Percentiles rank a stretch among this genome's conserved stretches.
These are phyloP conservation scores for Auanema freiburgensis DNA, from an alignment of 2,888 invertebrate species.

Conservation along the genomic window DNA sequence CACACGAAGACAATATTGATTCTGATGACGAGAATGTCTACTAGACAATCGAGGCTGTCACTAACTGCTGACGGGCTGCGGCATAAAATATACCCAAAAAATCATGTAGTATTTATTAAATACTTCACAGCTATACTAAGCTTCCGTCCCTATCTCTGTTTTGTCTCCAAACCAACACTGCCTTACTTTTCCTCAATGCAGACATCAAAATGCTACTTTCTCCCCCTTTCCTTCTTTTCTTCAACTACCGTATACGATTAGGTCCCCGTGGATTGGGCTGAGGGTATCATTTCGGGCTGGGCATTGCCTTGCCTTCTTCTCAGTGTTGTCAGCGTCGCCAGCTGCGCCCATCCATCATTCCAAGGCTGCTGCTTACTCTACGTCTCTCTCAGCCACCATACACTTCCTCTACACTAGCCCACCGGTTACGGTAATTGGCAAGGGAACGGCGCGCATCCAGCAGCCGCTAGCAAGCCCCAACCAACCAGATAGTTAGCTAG, in stretches of 20 bases:
- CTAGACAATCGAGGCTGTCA: no score
- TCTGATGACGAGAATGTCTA: no score
- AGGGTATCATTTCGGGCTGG: slow-evolving; percentile 13
- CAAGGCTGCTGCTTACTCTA: slow-evolving; percentile 46
- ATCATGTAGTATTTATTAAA: slow-evolving; percentile 2
- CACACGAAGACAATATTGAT: no score
- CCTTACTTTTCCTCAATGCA: no score
- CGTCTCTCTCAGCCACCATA: slow-evolving; percentile 14
- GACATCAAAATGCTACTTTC: not conserved
- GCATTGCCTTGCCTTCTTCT: slow-evolving; percentile 20
- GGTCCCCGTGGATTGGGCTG: slow-evolving; percentile 23
- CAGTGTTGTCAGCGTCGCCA: slow-evolving; percentile 53
- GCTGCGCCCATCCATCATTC: slow-evolving; percentile 60
- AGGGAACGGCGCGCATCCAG: slow-evolving; percentile 13
- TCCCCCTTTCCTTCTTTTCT: slow-evolving; percentile 10
- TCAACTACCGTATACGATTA: slow-evolving; percentile 2
- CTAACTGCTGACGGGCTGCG: not conserved
- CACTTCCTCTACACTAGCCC: slow-evolving; percentile 3
- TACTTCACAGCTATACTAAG: slow-evolving; percentile 1
- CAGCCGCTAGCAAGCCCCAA: no score
- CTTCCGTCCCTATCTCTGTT: not conserved
- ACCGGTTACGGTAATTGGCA: slow-evolving; percentile 32
- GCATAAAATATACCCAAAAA: not conserved
- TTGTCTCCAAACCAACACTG: no score
- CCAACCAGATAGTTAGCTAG: no score